Conservation (phyloP, 2,888 invertebrate genomes). For the Megalurothrips usitatus region DNA sequence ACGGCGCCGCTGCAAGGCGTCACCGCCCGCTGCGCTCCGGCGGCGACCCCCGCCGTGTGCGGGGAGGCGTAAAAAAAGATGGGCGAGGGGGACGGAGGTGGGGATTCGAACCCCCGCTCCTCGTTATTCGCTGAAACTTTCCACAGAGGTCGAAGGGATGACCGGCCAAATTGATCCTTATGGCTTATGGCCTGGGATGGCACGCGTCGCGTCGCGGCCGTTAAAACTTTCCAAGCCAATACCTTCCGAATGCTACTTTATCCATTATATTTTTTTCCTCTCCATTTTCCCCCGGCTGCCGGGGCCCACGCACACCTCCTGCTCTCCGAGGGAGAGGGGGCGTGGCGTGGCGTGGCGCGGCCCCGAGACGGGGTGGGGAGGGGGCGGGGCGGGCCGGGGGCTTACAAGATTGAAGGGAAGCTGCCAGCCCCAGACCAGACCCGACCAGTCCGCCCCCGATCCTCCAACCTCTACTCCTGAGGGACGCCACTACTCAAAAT, state of each 20-base stretch:
- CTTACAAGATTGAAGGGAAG: background rate
- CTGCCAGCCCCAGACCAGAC: background rate
- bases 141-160: background rate
- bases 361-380: too few species aligned
- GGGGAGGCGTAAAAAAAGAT: too few species aligned
- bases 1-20: too few species aligned
- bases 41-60: too few species aligned
- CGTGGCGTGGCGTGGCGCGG: too few species aligned
- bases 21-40: too few species aligned
- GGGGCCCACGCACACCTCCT: background rate
- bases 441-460: background rate
- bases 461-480: background rate
- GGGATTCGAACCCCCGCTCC: too few species aligned
- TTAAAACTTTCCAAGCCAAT: conserved; percentile 11
- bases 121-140: too few species aligned
- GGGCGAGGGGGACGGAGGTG: too few species aligned
- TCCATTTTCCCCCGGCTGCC: background rate
- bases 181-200: background rate
- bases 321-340: too few species aligned
- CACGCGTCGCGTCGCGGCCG: background rate
- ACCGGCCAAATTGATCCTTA: background rate
- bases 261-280: background rate
- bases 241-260: background rate
- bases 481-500: conserved; percentile 15
- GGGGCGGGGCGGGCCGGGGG: background rate